phyloP scores from a whole-genome alignment of 2,113 vertebrate species.

The Pelecanus crispus region DNA sequence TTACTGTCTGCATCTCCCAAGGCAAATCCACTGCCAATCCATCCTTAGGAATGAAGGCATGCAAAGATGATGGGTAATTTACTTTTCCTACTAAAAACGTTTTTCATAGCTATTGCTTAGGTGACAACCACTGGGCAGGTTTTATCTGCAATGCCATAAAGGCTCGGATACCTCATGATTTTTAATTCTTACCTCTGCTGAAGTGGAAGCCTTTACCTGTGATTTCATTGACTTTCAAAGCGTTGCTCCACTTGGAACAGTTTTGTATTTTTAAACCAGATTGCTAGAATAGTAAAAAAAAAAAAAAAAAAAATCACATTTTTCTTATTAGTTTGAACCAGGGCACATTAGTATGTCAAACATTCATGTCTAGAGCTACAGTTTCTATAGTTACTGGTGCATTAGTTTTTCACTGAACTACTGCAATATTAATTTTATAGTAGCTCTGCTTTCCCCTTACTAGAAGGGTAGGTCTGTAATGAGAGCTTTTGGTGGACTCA shows the following conservation, averaged over 20 bases:
- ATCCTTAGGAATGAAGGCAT: background rate
- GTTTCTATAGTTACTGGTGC: slow-evolving; percentile 43
- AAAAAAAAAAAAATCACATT: background rate
- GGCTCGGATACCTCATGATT: background rate
- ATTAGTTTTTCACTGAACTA: background rate
- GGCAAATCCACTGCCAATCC: background rate
- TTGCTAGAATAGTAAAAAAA: background rate
- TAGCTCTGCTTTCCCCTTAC: background rate
- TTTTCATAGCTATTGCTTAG: background rate
- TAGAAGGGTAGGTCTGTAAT: background rate
- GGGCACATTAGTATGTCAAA: background rate
- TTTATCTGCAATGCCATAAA: background rate
- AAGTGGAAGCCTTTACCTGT: background rate
- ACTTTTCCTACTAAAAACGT: background rate
- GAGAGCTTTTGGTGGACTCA: background rate
- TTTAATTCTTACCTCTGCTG: background rate
- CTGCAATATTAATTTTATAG: background rate
- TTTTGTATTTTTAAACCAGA: background rate
- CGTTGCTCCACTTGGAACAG: background rate
- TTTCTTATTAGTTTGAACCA: background rate
- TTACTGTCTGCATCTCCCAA: background rate
- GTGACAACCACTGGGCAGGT: background rate
- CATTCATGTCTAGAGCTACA: background rate
- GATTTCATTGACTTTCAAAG: background rate
- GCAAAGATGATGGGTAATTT: background rate